Evolutionary conservation across 2,797 vertebrate genomes (phyloP).

Genomic region (Malacoraja senta): DNA sequence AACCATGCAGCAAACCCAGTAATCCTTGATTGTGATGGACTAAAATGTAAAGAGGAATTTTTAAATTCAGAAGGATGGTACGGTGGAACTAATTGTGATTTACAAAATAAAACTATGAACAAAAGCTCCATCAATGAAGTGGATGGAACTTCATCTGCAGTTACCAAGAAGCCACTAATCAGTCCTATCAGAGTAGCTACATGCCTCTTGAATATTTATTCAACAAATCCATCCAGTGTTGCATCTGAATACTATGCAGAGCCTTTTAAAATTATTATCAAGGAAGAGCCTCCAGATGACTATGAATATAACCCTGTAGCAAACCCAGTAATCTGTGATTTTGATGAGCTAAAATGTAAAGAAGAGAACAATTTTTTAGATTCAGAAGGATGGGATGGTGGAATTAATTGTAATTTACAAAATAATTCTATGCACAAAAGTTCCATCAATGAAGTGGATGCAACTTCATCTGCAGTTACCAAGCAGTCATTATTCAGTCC

Average conservation of each 20-base stretch:
- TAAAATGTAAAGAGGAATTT: too few relatives aligned
- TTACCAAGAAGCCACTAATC: too few relatives aligned
- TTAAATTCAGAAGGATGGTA: too few relatives aligned
- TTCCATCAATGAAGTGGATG: constrained; percentile 40
- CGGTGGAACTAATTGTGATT: too few relatives aligned
- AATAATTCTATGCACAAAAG: constrained; percentile 49
- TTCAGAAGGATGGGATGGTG: constrained; percentile 55
- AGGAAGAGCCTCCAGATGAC: constrained; percentile 73
- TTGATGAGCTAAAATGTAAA: constrained; percentile 56
- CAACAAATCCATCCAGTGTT: too few relatives aligned
- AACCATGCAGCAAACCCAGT: too few relatives aligned
- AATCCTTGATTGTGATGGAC: too few relatives aligned
- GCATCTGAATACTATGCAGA: constrained; percentile 36
- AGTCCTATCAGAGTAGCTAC: too few relatives aligned
- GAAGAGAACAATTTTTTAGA: constrained; percentile 57
- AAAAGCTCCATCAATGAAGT: too few relatives aligned
- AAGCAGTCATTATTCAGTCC: constrained; percentile 53
- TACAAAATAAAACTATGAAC: too few relatives aligned
- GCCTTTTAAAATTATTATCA: constrained; percentile 58
- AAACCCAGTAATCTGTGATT: constrained; percentile 36
- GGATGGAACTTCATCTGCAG: too few relatives aligned
- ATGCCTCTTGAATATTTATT: too few relatives aligned
- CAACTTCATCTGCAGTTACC: not conserved
- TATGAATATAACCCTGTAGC: constrained; percentile 51
- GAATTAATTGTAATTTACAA: constrained; percentile 49